A percentile compares a stretch with the other conserved stretches of the same genome.
Conservation (phyloP, 64 coral and sea anemone species). For the Astreopora myriophthalma region DNA sequence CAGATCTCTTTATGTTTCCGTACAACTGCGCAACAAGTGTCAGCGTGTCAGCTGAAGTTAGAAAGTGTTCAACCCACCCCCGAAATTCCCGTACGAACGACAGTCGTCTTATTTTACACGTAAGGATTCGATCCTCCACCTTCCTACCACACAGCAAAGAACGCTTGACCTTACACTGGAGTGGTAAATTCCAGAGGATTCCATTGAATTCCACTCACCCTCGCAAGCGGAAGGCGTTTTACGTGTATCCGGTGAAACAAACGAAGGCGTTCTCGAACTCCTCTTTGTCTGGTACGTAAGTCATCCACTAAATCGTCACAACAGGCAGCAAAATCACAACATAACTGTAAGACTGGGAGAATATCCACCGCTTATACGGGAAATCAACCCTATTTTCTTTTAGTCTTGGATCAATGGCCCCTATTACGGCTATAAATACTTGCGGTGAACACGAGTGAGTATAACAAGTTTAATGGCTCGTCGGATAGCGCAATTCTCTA, state of each 20-base stretch:
- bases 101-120: neutral
- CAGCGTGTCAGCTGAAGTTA: too few relatives aligned
- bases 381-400: too few relatives aligned
- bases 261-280: neutral
- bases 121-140: neutral
- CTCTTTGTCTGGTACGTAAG: neutral
- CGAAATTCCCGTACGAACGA: neutral
- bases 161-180: neutral
- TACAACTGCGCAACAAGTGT: neutral
- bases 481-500: too few relatives aligned
- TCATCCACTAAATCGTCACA: too few relatives aligned
- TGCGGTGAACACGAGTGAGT: too few relatives aligned
- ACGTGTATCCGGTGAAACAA: neutral
- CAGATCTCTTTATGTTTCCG: neutral
- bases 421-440: too few relatives aligned
- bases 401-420: too few relatives aligned
- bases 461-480: too few relatives aligned
- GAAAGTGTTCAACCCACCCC: too few relatives aligned
- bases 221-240: neutral
- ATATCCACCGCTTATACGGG: too few relatives aligned
- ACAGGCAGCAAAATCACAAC: too few relatives aligned
- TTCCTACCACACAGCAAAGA: neutral
- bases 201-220: neutral
- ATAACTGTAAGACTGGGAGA: too few relatives aligned
- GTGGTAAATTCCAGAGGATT: neutral